phyloP scores from a whole-genome alignment of 1,140 invertebrate species.

The Harpegnathos saltator region DNA sequence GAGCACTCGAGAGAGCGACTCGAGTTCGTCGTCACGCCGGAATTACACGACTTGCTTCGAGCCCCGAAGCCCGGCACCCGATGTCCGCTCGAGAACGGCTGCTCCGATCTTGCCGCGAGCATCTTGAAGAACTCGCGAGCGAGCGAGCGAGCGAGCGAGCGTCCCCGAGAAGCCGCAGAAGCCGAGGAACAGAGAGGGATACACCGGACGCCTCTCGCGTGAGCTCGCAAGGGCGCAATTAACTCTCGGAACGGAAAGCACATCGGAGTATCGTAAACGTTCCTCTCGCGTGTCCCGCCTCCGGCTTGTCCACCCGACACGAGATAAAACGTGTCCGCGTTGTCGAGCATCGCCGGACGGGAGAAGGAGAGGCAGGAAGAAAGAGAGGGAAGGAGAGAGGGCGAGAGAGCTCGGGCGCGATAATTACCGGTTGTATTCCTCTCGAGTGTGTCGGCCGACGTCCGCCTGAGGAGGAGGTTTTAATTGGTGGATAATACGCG shows the following conservation, averaged over 20 bases:
- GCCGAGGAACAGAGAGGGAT: neutral
- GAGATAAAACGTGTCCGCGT: constrained; percentile 67
- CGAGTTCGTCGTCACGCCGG: too few species aligned
- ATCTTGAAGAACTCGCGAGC: too few species aligned
- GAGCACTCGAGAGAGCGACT: too few species aligned
- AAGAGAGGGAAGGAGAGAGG: too few species aligned
- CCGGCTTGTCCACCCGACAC: constrained; percentile 46
- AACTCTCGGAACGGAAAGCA: constrained; percentile 54
- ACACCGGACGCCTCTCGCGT: constrained; percentile 31
- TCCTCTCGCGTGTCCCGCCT: constrained; percentile 61
- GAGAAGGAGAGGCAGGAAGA: neutral
- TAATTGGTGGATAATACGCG: constrained; percentile 48
- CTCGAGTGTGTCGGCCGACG: constrained; percentile 15
- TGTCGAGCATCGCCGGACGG: constrained; percentile 38
- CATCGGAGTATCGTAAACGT: constrained; percentile 56
- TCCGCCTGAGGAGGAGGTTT: constrained; percentile 42
- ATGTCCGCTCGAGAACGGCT: too few species aligned
- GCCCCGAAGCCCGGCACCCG: too few species aligned
- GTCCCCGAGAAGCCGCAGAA: too few species aligned
- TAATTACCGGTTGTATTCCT: constrained; percentile 67
- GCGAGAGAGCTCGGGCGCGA: constrained; percentile 39
- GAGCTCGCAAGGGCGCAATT: constrained; percentile 63
- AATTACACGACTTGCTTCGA: too few species aligned
- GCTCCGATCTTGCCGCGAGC: too few species aligned
- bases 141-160: too few species aligned